Conservation (phyloP, 2,113 vertebrate genomes). For the Tetrao urogallus region DNA sequence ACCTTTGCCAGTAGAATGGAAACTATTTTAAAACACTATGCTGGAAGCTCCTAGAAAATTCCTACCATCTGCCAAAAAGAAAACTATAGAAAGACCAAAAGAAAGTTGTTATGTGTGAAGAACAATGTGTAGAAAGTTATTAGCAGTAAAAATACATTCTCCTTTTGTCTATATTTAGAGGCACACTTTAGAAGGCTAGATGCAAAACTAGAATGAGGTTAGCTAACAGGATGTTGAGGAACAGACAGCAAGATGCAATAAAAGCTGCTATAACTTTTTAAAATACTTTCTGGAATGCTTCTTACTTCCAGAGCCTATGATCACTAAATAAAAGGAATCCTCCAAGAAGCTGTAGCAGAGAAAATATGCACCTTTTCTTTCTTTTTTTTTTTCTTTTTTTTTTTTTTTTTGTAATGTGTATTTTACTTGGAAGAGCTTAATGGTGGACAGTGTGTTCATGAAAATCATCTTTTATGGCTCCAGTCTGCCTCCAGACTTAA, state of each 20-base stretch:
- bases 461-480: neutral
- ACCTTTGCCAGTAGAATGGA: neutral
- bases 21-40: neutral
- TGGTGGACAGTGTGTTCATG: neutral
- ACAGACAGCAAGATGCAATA: neutral
- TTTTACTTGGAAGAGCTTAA: neutral
- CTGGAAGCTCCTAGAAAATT: neutral
- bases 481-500: too few species aligned
- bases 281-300: neutral
- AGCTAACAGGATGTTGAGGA: slow-evolving; percentile 1
- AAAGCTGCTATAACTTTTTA: neutral
- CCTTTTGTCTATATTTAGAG: neutral
- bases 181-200: neutral
- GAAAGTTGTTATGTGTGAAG: neutral
- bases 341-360: neutral
- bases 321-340: neutral
- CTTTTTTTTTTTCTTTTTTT: neutral
- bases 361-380: neutral
- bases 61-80: neutral
- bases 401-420: neutral
- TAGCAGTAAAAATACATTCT: neutral
- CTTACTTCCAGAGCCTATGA: neutral
- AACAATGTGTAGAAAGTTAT: neutral
- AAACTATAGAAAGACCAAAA: neutral
- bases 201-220: neutral